phyloP scores from a whole-genome alignment of 2,888 invertebrate genomes.

The Macrophya alboannulata region DNA sequence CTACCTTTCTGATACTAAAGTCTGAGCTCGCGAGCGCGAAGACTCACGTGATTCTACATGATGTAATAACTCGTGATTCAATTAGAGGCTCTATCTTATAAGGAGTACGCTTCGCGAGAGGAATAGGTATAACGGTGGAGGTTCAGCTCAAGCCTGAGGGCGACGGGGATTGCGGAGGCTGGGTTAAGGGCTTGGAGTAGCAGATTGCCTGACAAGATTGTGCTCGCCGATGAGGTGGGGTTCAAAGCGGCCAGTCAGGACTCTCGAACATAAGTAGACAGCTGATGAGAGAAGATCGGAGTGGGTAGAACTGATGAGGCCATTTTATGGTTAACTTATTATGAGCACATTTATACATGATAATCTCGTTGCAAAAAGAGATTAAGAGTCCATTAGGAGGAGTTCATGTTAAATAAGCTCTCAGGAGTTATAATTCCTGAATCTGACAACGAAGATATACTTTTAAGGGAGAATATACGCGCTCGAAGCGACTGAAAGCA shows the following conservation, averaged over 20 bases:
- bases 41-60: conserved; percentile 53
- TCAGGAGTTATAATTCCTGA: background rate
- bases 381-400: background rate
- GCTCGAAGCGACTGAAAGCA: background rate
- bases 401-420: background rate
- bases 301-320: conserved; percentile 7
- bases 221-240: conserved; percentile 67
- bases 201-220: conserved; percentile 68
- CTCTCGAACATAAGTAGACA: conserved; percentile 62
- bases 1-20: background rate
- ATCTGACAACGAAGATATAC: background rate
- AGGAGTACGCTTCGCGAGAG: conserved; percentile 52
- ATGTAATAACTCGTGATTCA: conserved; percentile 63
- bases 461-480: background rate
- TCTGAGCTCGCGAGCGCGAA: conserved; percentile 33
- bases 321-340: conserved; percentile 35
- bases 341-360: conserved; percentile 19
- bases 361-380: background rate
- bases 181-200: conserved; percentile 57
- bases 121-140: conserved; percentile 46
- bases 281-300: conserved; percentile 36
- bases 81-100: conserved; percentile 59
- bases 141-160: conserved; percentile 46
- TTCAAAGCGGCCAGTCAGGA: conserved; percentile 65
- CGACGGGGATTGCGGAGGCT: conserved; percentile 37